Base-by-base conservation (phyloP, 2,113 vertebrate species). In the Gambusia affinis region DNA sequence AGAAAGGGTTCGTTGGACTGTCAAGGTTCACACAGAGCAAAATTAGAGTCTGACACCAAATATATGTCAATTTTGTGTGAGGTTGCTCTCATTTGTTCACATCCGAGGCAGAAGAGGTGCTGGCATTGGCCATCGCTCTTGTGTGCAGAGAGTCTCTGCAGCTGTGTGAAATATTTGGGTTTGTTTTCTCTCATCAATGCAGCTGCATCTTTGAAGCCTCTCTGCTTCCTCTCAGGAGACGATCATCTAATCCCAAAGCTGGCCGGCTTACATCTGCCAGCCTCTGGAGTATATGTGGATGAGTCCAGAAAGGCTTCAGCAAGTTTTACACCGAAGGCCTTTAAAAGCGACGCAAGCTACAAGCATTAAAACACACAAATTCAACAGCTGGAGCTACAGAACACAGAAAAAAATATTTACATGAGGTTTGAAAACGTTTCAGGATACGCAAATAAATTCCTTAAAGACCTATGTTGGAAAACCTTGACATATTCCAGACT, bases 181-280 rank as follows among this genome's bases (percentile, higher is more conserved):
- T 15, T 37, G 73, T 78, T 84, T 85, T 91, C 70, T 72, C 82
- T 76, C 82, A 85, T 79, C 76, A 77, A 79, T 82, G 77, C 92
- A 93, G 89, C 91, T 93, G 89, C 82, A 90, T 86, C 78, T 82
- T 82, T 68, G 76, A 88, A 80, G 77, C 80, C 79, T 66, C 69
- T 68, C 72, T 0, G 72, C 73, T 80, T 87, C 88, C 80, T 87
- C 79, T 74, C 76, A 8, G 14, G 83, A 91, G 86, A 71, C 77
- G 17, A 83, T 85, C 67, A 86, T 51, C 80, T 85, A 73, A 84
- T 83, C 80, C 75, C 17, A 62, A 73, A 80, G 81, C 60, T 33
- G 73, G 60, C 69, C 57, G 0, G 73, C 68, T 78, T 8, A 64
- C 30, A 62, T 85, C 76, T 60, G 35, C 72, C 83, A 30, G 12